phyloP scores from a whole-genome alignment of 2,113 vertebrate species.

The Brachypodius melanocephalos region DNA sequence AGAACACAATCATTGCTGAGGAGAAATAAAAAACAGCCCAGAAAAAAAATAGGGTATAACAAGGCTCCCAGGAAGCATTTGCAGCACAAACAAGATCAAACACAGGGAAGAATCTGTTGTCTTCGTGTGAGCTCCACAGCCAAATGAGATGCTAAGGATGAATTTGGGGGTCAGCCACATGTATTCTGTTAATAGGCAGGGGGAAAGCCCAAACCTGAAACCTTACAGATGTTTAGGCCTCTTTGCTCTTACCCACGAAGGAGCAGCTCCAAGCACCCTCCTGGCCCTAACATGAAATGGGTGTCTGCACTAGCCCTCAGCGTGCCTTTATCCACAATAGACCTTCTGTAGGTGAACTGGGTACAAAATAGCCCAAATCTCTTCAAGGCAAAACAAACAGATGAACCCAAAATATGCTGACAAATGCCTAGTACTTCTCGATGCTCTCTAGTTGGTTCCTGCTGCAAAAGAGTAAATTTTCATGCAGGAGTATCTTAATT shows the following conservation, averaged over 20 bases:
- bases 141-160: neutral
- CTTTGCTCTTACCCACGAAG: neutral
- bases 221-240: neutral
- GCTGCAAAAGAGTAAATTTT: neutral
- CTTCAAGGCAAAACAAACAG: neutral
- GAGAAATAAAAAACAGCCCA: neutral
- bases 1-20: neutral
- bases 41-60: neutral
- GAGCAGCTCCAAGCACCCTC: neutral
- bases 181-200: neutral
- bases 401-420: neutral
- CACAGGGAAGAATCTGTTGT: neutral
- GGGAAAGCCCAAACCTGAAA: neutral
- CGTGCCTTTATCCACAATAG: fast-evolving
- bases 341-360: fast-evolving
- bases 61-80: neutral
- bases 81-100: neutral
- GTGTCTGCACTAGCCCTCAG: neutral
- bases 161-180: neutral
- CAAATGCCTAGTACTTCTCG: neutral
- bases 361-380: neutral
- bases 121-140: neutral
- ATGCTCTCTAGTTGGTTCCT: neutral
- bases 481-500: neutral
- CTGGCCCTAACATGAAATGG: neutral